Conservation (phyloP, 2,888 invertebrate species). For the Sarcophaga variegata region DNA sequence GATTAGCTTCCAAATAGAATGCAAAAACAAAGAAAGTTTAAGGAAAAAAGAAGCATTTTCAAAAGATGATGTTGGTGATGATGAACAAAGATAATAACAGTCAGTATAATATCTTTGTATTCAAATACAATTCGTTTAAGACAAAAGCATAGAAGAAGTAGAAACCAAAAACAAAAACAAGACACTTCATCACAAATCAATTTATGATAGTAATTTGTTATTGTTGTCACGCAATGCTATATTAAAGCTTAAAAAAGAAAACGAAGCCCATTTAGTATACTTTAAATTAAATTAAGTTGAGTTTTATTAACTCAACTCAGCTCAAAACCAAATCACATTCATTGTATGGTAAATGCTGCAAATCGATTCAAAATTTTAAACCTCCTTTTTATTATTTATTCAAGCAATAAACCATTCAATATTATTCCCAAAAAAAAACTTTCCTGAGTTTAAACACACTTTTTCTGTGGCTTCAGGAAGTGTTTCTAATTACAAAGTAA, state of each 20-base stretch:
- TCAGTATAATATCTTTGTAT: constrained; percentile 42
- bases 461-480: constrained; percentile 66
- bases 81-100: constrained; percentile 43
- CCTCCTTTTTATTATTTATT: background rate
- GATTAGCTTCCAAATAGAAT: constrained; percentile 60
- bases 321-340: constrained; percentile 51
- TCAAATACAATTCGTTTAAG: constrained; percentile 33
- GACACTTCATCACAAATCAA: constrained; percentile 67
- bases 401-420: constrained; percentile 1
- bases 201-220: constrained; percentile 65
- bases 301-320: background rate
- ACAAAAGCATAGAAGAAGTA: background rate
- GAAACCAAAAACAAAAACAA: background rate
- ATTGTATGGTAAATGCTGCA: constrained; percentile 48
- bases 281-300: constrained; percentile 32
- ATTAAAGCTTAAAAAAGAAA: background rate
- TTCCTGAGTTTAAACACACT: constrained; percentile 39
- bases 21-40: constrained; percentile 4
- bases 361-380: constrained; percentile 49
- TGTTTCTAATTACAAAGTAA: constrained; percentile 73
- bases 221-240: constrained; percentile 67
- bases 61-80: constrained; percentile 15
- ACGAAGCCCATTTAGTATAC: constrained; percentile 1
- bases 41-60: constrained; percentile 34
- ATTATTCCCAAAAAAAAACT: constrained; percentile 9